Evolutionary conservation across 2,888 invertebrate species (phyloP).

Genomic region (Taenaris catops): DNA sequence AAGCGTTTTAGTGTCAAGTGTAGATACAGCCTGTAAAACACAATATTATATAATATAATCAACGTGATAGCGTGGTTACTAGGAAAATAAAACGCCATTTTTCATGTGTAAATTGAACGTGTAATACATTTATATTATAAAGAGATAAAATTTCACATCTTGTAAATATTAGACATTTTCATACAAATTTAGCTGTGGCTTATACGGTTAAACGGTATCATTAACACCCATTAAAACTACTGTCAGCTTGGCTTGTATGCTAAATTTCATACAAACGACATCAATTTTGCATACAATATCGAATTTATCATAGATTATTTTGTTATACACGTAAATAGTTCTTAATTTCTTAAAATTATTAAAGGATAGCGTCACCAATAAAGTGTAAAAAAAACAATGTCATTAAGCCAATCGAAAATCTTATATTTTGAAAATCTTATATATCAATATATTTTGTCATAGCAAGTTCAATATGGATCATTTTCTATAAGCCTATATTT

Average conservation of each 20-base stretch:
- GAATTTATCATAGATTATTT: slow-evolving; percentile 9
- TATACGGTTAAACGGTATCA: slow-evolving; percentile 41
- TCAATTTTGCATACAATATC: slow-evolving; percentile 14
- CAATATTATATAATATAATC: too few relatives aligned
- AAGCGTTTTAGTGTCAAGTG: too few relatives aligned
- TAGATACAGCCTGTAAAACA: too few relatives aligned
- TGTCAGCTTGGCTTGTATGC: slow-evolving; percentile 14
- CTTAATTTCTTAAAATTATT: too few relatives aligned
- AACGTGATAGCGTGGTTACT: too few relatives aligned
- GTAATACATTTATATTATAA: slow-evolving; percentile 76
- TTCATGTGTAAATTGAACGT: slow-evolving; percentile 59
- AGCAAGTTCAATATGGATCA: too few relatives aligned
- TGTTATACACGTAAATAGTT: slow-evolving; percentile 2
- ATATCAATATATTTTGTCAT: too few relatives aligned
- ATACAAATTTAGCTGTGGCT: slow-evolving; percentile 54
- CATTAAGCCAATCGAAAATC: too few relatives aligned
- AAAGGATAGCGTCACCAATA: too few relatives aligned
- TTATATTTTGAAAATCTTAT: too few relatives aligned
- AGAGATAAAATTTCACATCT: slow-evolving; percentile 76
- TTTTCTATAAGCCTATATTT: too few relatives aligned
- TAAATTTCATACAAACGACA: slow-evolving; percentile 15
- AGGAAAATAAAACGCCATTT: slow-evolving; percentile 32
- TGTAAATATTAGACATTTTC: slow-evolving; percentile 70
- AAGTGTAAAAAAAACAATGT: too few relatives aligned
- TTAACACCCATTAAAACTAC: slow-evolving; percentile 19